Percentiles rank a stretch among this genome's conserved stretches.
Evolutionary conservation across 2,113 vertebrate genomes (phyloP).

Genomic region (Amphiprion percula): DNA sequence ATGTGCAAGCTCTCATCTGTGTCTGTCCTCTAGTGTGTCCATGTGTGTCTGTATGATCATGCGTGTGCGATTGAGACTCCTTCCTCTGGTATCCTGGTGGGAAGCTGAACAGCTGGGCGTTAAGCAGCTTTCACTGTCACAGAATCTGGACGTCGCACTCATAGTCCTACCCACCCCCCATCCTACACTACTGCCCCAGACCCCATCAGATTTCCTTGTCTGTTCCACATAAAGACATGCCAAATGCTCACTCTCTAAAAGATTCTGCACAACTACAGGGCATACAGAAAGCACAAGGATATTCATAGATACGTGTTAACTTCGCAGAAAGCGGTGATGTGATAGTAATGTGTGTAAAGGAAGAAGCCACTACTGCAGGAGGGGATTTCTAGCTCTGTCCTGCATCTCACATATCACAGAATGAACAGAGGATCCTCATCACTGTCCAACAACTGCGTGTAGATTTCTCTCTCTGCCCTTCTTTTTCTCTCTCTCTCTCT

Average conservation of each 20-base stretch:
- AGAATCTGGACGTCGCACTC: constrained; percentile 69
- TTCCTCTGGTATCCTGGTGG: constrained; percentile 67
- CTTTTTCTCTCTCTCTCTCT: constrained; percentile 9
- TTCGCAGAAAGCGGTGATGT: constrained; percentile 20
- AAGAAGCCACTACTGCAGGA: constrained; percentile 7
- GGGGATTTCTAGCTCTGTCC: constrained; percentile 7
- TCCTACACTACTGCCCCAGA: constrained; percentile 26
- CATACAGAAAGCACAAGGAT: background rate
- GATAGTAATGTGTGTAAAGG: constrained; percentile 9
- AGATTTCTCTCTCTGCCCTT: constrained; percentile 33
- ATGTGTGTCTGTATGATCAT: background rate
- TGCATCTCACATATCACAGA: constrained; percentile 41
- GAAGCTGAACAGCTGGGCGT: constrained; percentile 83
- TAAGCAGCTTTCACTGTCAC: constrained; percentile 84
- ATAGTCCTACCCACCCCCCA: constrained; percentile 66
- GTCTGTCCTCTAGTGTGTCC: constrained; percentile 5
- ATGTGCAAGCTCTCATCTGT: background rate
- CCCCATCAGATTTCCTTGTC: constrained; percentile 35
- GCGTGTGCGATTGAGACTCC: constrained; percentile 50
- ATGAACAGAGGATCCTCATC: constrained; percentile 51
- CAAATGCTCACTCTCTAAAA: constrained; percentile 3
- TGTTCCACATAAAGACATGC: constrained; percentile 53
- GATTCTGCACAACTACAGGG: background rate
- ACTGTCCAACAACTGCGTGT: constrained; percentile 41
- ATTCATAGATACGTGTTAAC: background rate